phyloP scores from a whole-genome alignment of 2,888 invertebrate genomes.

The Eupithecia tripunctaria region DNA sequence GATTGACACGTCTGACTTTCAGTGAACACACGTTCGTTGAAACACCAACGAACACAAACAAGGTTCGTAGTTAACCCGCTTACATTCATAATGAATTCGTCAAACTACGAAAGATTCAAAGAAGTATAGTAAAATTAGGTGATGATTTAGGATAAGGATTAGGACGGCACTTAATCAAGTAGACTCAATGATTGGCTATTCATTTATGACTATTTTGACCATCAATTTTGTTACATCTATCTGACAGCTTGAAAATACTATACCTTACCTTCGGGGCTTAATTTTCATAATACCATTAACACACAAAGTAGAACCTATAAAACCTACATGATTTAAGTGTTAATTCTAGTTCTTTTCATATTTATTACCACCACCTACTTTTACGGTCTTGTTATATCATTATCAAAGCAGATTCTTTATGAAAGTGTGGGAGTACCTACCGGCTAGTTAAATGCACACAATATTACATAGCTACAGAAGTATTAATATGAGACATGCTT shows the following conservation, averaged over 20 bases:
- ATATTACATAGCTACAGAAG: slow-evolving; percentile 44
- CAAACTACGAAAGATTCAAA: too few species aligned
- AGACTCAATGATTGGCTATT: not conserved
- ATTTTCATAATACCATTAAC: slow-evolving; percentile 26
- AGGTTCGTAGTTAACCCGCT: too few species aligned
- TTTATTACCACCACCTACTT: slow-evolving; percentile 48
- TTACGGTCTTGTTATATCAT: slow-evolving; percentile 58
- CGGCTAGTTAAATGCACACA: slow-evolving; percentile 50
- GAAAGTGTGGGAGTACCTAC: slow-evolving; percentile 53
- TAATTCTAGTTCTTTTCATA: slow-evolving; percentile 45
- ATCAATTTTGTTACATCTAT: not conserved
- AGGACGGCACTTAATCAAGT: not conserved
- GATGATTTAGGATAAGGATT: too few species aligned
- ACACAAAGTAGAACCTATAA: slow-evolving; percentile 31
- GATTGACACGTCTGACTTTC: too few species aligned
- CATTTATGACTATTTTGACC: not conserved
- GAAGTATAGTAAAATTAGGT: too few species aligned
- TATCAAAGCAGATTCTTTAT: slow-evolving; percentile 60
- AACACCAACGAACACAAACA: too few species aligned
- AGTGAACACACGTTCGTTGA: too few species aligned
- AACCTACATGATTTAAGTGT: slow-evolving; percentile 33
- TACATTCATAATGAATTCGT: too few species aligned
- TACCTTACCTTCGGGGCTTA: slow-evolving; percentile 11
- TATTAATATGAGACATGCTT: slow-evolving; percentile 41
- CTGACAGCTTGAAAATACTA: not conserved